Evolutionary conservation across 2,888 invertebrate genomes (phyloP), one percentile per base, ranked within the genome.

Genomic region (Phoronis australis): DNA sequence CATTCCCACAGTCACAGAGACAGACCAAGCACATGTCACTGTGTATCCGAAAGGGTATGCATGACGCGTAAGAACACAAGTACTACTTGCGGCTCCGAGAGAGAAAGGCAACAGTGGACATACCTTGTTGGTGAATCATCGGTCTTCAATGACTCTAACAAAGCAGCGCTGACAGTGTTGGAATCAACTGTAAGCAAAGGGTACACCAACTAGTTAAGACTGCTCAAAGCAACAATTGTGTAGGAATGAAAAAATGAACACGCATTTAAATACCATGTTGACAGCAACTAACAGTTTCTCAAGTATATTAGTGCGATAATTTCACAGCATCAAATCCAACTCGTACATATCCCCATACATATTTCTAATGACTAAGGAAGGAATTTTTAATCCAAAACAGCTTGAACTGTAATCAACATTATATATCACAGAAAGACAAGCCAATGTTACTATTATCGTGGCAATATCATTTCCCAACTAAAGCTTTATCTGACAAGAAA

Each of bases 141-240:
- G 65, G 87, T 88, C 73, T 90, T 92, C 54, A 94, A 77, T 54
- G 85, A 80, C 52, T 85, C 84, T 67, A 88, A 84, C 31, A 93
- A 78, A 56, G 84, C 83, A 72, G 87, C 87, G 1, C 84, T 80
- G 22, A 87, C 79, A 73, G 87, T 88, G 23, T 83, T 81, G 40
- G 83, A 61, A 56, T 70, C 68, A 54, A 67, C 69, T 70, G 61
- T 45, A 65, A 66, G 46, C n/a, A 9, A 52, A 15, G 18, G 20
- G 20, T 3, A 39, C 9, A 5, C 35, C 37, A 22, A 31, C 47
- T 4, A 42, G 26, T 9, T 18, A 27, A 40, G 12, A 50, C 9
- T 37, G 21, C 12, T 39, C 40, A 39, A 39, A 12, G n/a, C 12
- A 15, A 35, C 9, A 39, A 39, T 39, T 9, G 12, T 39, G 15